Evolutionary conservation across 2,113 vertebrate genomes (phyloP).

Genomic region (Bufo gargarizans): DNA sequence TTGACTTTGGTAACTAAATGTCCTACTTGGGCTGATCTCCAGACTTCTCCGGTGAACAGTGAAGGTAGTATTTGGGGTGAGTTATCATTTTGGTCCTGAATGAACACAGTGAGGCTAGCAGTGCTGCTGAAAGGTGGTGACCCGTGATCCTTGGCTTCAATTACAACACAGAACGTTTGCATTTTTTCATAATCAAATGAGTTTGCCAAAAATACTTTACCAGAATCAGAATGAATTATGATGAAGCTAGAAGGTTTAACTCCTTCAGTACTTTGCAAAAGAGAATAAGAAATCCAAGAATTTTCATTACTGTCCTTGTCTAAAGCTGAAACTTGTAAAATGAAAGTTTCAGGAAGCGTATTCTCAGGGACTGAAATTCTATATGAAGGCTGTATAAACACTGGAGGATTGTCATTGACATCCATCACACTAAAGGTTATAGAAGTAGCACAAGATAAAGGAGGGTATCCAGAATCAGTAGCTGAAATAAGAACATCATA

Average conservation of each 20-base stretch:
- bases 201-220: slow-evolving; percentile 83
- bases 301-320: slow-evolving; percentile 87
- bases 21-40: slow-evolving; percentile 83
- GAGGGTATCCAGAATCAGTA: slow-evolving; percentile 83
- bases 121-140: slow-evolving; percentile 87
- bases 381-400: slow-evolving; percentile 85
- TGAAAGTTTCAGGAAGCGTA: slow-evolving; percentile 80
- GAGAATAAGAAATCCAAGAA: slow-evolving; percentile 87
- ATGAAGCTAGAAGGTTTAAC: slow-evolving; percentile 87
- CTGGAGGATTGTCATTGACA: slow-evolving; percentile 92
- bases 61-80: slow-evolving; percentile 84
- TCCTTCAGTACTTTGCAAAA: slow-evolving; percentile 87
- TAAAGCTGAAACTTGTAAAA: slow-evolving; percentile 84
- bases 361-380: slow-evolving; percentile 91
- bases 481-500: slow-evolving; percentile 92
- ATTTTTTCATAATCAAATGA: slow-evolving; percentile 94
- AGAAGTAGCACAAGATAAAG: slow-evolving; percentile 85
- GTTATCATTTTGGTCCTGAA: slow-evolving; percentile 91
- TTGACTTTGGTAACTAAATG: slow-evolving; percentile 88
- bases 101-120: slow-evolving; percentile 85
- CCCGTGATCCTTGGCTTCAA: slow-evolving; percentile 90
- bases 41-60: slow-evolving; percentile 81
- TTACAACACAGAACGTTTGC: slow-evolving; percentile 87
- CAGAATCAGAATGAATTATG: slow-evolving; percentile 83
- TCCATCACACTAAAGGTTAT: slow-evolving; percentile 87